Percentiles rank a stretch among this genome's conserved stretches.
These are phyloP conservation scores for Tiaroga cobitis DNA, from an alignment of 2,797 vertebrate genomes.

Conservation along the genomic window DNA sequence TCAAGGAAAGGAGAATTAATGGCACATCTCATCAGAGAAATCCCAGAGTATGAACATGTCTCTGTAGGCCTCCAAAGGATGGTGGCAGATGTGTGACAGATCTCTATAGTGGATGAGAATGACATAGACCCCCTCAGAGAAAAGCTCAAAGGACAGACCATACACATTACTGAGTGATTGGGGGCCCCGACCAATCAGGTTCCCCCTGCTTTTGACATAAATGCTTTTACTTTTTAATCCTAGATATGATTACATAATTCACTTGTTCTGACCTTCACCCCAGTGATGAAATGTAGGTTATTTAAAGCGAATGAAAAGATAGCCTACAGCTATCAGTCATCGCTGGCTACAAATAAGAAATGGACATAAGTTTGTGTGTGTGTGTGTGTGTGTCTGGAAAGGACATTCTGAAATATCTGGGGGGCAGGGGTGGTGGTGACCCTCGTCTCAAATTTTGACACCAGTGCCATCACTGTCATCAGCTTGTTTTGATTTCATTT, in stretches of 20 bases:
- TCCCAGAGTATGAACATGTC: conserved; percentile 63
- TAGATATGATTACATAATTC: conserved; percentile 24
- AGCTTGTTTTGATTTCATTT: conserved; percentile 84
- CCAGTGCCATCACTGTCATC: conserved; percentile 82
- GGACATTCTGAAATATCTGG: conserved; percentile 29
- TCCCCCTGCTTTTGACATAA: conserved; percentile 18
- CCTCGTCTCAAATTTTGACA: conserved; percentile 74
- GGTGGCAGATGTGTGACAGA: conserved; percentile 79
- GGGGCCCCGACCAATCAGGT: conserved; percentile 25
- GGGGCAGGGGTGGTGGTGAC: conserved; percentile 33
- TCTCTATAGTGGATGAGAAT: conserved; percentile 67
- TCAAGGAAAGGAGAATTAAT: conserved; percentile 68
- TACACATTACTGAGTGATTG: conserved; percentile 59
- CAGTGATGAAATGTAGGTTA: neutral
- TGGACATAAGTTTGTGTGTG: conserved; percentile 16
- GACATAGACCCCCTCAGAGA: conserved; percentile 70
- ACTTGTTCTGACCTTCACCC: conserved; percentile 3
- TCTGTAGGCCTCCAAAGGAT: conserved; percentile 71
- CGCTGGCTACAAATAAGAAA: conserved; percentile 3
- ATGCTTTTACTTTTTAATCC: conserved; percentile 25
- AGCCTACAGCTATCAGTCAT: neutral
- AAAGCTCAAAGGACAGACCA: conserved; percentile 61
- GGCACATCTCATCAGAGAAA: conserved; percentile 71
- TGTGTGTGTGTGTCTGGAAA: conserved; percentile 7
- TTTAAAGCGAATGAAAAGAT: conserved; percentile 16